Base-by-base conservation (phyloP, 2,888 invertebrate species). In the Cerastis rubricosa region DNA sequence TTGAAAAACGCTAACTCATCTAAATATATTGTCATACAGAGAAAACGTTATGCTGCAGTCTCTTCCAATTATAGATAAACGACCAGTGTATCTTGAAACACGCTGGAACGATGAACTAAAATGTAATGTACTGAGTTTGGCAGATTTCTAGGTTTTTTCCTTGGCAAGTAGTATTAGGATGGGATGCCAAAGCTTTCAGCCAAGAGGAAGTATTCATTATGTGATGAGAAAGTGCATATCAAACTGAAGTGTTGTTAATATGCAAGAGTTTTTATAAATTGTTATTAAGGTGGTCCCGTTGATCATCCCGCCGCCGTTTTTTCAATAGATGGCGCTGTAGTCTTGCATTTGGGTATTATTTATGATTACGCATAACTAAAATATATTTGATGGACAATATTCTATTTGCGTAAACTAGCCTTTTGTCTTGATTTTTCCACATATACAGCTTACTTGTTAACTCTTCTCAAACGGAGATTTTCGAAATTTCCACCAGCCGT, bases 1-100 rank as follows among this genome's bases (percentile, higher is more conserved):
- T 73, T 70, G 25, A 43, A 72, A 87, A 78, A 67, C 22, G 87
- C 80, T 59, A 43, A 78, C 47, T 87, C 87, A 87, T 88, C 61
- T 54, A 67, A 76, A 80, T 77, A 76, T 76, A 88, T 86, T 80
- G 65, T 71, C 54, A 68, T 57, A 63, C 43, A 49, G 14, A 40
- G 35, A 71, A 64, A 71, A 72, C 51, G 29, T 25, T 67, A 61
- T n/a, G 29, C n/a, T n/a, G 29, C n/a, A 54, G 19, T 45, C 25
- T 51, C 59, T 69, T 76, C 49, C 49, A 71, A 61, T n/a, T 73
- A 43, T 4, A 5, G 29, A 43, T 59, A 51, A 35, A 51, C 17
- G 43, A 35, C 47, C 51, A 69, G 14, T 76, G 0, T 61, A 22
- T 35, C 9, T 54, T 79, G 57, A 57, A 11, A 47, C 14, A 29